Conservation (phyloP, 2,797 vertebrate species). For the Meda fulgida region DNA sequence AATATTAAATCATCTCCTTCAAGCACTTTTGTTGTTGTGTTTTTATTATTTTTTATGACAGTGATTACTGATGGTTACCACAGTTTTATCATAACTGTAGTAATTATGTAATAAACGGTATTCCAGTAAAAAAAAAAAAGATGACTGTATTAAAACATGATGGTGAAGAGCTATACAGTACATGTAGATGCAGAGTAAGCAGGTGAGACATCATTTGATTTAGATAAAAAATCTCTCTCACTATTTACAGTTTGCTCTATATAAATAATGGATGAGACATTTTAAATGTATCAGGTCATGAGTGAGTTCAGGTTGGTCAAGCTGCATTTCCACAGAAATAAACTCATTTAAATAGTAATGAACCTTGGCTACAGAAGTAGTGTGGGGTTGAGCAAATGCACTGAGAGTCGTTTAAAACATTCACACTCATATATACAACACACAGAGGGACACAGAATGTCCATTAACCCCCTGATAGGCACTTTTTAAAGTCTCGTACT, state of each 20-base stretch:
- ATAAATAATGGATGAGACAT: constrained; percentile 1
- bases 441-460: not conserved
- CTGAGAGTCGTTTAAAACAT: not conserved
- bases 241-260: not conserved
- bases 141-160: not conserved
- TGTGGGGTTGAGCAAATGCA: not conserved
- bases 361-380: not conserved
- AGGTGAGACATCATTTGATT: not conserved
- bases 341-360: constrained; percentile 31
- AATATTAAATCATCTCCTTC: not conserved
- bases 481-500: not conserved
- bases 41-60: not conserved
- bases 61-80: not conserved
- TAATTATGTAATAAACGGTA: not conserved
- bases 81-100: not conserved
- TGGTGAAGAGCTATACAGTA: not conserved
- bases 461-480: constrained; percentile 10
- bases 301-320: constrained; percentile 3
- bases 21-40: not conserved
- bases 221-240: not conserved
- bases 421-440: constrained; percentile 5
- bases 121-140: not conserved
- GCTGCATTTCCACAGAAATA: not conserved
- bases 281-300: not conserved
- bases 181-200: not conserved